Percentiles rank a stretch among this genome's conserved stretches.
Evolutionary conservation across 2,888 invertebrate species (phyloP).

Genomic region (Allygus modestus): DNA sequence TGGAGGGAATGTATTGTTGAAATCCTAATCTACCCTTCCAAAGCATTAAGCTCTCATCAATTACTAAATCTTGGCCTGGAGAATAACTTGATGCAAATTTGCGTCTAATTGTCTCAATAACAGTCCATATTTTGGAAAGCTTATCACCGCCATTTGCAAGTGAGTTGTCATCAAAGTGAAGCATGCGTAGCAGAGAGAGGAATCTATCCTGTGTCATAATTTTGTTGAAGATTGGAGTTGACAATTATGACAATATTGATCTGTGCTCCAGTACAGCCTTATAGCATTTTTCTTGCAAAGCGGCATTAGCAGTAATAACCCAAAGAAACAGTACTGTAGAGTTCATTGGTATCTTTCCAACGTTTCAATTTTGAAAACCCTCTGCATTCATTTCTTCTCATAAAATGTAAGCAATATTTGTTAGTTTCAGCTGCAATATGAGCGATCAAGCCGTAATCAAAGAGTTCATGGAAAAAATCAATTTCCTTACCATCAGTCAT

Average conservation of each 20-base stretch:
- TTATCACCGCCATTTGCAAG: constrained; percentile 21
- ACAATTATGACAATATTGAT: too few species aligned
- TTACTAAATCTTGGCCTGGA: constrained; percentile 52
- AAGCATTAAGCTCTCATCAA: constrained; percentile 54
- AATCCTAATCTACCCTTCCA: constrained; percentile 61
- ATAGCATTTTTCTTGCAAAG: not conserved
- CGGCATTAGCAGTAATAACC: not conserved
- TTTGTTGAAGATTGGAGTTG: not conserved
- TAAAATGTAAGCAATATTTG: not conserved
- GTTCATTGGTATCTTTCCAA: not conserved
- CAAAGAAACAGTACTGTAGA: not conserved
- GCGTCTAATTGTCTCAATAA: constrained; percentile 53
- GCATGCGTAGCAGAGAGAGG: constrained; percentile 22
- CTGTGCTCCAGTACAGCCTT: not conserved
- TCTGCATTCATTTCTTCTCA: not conserved
- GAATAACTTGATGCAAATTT: constrained; percentile 30
- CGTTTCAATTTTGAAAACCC: not conserved
- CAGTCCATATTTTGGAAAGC: constrained; percentile 50
- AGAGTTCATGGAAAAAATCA: not conserved
- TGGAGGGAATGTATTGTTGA: constrained; percentile 49
- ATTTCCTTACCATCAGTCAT: not conserved
- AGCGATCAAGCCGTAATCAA: not conserved
- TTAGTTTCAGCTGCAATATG: not conserved
- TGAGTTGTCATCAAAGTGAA: constrained; percentile 46
- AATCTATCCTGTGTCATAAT: constrained; percentile 53